Evolutionary conservation across 2,888 invertebrate genomes (phyloP).

Genomic region (Lysandra coridon): DNA sequence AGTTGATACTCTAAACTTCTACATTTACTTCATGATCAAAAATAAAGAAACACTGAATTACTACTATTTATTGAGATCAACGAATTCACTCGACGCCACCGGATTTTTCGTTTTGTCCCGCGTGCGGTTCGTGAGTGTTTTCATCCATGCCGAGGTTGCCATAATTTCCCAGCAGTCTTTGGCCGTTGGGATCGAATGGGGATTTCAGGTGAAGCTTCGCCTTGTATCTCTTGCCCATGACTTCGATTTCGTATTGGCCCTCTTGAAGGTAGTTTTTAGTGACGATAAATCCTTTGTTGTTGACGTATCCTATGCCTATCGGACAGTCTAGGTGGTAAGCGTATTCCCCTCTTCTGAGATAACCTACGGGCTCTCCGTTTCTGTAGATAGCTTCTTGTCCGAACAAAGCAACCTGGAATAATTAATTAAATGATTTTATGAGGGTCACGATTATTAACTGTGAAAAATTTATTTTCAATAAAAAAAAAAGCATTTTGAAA

Average conservation of each 20-base stretch:
- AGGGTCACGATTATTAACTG: neutral
- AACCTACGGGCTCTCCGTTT: slow-evolving; percentile 88
- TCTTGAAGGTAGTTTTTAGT: slow-evolving; percentile 84
- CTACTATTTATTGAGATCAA: slow-evolving; percentile 52
- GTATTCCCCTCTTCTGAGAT: slow-evolving; percentile 90
- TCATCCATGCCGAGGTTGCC: slow-evolving; percentile 67
- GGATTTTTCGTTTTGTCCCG: slow-evolving; percentile 72
- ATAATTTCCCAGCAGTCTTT: slow-evolving; percentile 86
- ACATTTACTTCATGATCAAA: too few species aligned
- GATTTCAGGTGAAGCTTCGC: slow-evolving; percentile 86
- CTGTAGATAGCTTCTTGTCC: slow-evolving; percentile 93
- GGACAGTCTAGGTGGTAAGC: slow-evolving; percentile 80
- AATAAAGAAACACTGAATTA: slow-evolving; percentile 28
- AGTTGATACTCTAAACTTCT: too few species aligned
- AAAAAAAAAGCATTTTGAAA: too few species aligned
- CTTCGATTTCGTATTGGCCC: slow-evolving; percentile 90
- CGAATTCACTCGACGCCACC: slow-evolving; percentile 68
- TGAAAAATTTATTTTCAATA: too few species aligned
- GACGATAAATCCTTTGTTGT: slow-evolving; percentile 80
- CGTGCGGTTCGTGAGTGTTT: slow-evolving; percentile 68
- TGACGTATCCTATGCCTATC: slow-evolving; percentile 81
- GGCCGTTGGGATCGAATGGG: slow-evolving; percentile 90
- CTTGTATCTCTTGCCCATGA: slow-evolving; percentile 86
- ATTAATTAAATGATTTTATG: neutral
- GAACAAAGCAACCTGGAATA: slow-evolving; percentile 84